Conservation (phyloP, 2,797 vertebrate genomes). For the Euphonia xanthogaster region DNA sequence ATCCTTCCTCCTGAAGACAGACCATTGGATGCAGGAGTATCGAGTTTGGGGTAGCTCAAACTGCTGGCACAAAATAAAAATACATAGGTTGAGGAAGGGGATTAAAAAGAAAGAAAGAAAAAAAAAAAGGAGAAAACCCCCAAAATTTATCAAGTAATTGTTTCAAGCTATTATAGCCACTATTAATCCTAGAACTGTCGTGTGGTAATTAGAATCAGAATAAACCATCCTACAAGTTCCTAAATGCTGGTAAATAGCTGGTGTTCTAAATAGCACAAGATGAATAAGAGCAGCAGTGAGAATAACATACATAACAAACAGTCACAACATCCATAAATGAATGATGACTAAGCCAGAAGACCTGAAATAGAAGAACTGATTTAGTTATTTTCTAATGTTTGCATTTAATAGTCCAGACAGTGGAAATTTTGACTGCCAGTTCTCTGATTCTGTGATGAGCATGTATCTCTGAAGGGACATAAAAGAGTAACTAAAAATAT, state of each 20-base stretch:
- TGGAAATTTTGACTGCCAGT: neutral
- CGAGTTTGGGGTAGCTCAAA: conserved; percentile 79
- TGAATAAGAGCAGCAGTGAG: neutral
- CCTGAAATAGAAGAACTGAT: conserved; percentile 17
- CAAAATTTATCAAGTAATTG: neutral
- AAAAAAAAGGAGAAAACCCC: neutral
- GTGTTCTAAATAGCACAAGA: neutral
- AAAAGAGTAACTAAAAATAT: neutral
- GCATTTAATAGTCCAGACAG: conserved; percentile 12
- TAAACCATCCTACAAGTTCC: neutral
- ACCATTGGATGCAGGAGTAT: conserved; percentile 85
- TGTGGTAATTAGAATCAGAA: neutral
- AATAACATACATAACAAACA: neutral
- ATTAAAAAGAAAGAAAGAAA: neutral
- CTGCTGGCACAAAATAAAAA: conserved; percentile 60
- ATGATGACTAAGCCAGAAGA: conserved; percentile 36
- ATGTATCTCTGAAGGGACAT: neutral
- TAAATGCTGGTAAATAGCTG: neutral
- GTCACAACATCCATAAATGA: conserved; percentile 2
- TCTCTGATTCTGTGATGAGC: neutral
- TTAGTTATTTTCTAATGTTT: conserved; percentile 14
- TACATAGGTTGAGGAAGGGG: neutral
- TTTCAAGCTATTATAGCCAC: neutral
- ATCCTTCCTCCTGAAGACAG: conserved; percentile 76
- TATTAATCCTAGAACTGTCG: neutral